Base-by-base conservation (phyloP, 2,888 invertebrate species). In the Syrphus vitripennis region DNA sequence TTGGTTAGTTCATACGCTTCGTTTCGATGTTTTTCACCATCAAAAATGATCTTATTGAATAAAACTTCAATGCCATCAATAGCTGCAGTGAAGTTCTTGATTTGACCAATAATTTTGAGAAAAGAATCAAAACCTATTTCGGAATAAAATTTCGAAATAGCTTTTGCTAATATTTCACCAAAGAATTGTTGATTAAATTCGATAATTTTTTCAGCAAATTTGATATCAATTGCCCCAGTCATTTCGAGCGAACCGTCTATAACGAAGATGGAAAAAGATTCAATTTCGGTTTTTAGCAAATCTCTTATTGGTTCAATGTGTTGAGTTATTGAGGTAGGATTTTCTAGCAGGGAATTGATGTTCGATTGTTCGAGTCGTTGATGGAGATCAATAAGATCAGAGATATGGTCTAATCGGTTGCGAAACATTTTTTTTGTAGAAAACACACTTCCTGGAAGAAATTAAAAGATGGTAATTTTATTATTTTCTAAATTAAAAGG, bases 21-120 rank as follows among this genome's bases (percentile, higher is more conserved):
- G 5, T 10, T 16, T 42, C 65, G 29, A 5, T 67, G 67, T n/a
- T 67, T 67, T 34, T 48, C 31, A 19, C 67, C 67, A 34, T 67
- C 48, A 6, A 50, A 0, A n/a, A 67, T 67, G 1, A 67, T 67
- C 7, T n/a, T 19, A 0, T 48, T 24, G n/a, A 50, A 50, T 34
- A 67, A 34, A 5, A 24, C 67, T 67, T 67, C 67, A 14, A 50
- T 14, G 9, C 48, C 31, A 34, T 50, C 48, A 6, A 67, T 19
- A 34, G 9, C 9, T 21, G 50, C 2, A 12, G 7, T 31, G 0
- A 45, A 7, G 4, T 67, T 24, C 0, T 50, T 67, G 10, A 67
- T 50, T n/a, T 67, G 0, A n/a, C 4, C 1, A n/a, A 67, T 34
- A 21, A 48, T 50, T 19, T 67, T 48, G 0, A 67, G n/a, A 26